Evolutionary conservation across 2,797 vertebrate species (phyloP).

Genomic region (Artibeus lituratus): DNA sequence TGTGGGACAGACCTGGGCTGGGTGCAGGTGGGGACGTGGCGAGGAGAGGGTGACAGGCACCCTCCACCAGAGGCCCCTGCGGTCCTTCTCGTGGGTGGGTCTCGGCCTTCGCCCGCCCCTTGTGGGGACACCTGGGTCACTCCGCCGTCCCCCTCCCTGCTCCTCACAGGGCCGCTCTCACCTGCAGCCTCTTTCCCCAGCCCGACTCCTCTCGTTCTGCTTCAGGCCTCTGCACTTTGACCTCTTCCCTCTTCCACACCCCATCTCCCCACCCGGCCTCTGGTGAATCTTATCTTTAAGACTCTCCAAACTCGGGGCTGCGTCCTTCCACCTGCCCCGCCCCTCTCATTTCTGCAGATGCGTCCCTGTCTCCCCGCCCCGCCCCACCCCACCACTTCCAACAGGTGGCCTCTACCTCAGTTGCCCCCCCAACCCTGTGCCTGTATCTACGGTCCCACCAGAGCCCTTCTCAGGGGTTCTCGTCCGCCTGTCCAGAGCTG

Average conservation of each 20-base stretch:
- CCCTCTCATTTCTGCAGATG: background rate
- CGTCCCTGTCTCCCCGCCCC: background rate
- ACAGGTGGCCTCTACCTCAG: background rate
- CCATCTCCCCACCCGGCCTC: background rate
- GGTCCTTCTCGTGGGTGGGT: accelerated
- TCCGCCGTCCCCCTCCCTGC: background rate
- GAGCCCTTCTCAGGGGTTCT: background rate
- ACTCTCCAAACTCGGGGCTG: background rate
- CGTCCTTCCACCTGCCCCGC: background rate
- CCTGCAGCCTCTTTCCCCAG: background rate
- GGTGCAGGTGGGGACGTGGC: constrained; percentile 78
- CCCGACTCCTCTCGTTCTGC: background rate
- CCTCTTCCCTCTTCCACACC: background rate
- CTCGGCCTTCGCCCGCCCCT: background rate
- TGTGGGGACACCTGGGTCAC: background rate
- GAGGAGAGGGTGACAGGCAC: background rate
- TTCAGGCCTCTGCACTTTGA: background rate
- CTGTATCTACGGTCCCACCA: background rate
- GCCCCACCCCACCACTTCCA: background rate
- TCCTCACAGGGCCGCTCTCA: background rate
- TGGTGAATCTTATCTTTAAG: too few relatives aligned
- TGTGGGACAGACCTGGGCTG: constrained; percentile 83
- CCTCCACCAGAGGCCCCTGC: background rate
- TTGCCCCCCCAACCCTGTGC: too few relatives aligned
- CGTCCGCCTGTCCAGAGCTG: background rate